Conservation (phyloP, 2,888 invertebrate genomes). For the Leucoptera coffeella region DNA sequence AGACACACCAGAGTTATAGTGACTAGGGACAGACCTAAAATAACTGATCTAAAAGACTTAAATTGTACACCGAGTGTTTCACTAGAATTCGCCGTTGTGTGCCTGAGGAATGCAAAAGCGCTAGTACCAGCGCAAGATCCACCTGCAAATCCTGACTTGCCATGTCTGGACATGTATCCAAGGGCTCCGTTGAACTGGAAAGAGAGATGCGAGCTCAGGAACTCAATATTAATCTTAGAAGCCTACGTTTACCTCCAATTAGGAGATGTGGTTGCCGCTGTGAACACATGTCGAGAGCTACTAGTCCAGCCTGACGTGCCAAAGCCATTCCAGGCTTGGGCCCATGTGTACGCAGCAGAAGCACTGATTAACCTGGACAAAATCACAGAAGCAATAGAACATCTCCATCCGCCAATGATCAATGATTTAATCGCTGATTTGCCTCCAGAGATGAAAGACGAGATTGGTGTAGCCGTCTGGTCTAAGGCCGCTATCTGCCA, state of each 20-base stretch:
- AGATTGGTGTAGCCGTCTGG: slow-evolving; percentile 44
- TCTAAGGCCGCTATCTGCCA: slow-evolving; percentile 48
- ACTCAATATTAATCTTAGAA: slow-evolving; percentile 68
- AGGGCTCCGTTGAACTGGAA: slow-evolving; percentile 58
- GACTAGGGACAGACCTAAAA: slow-evolving; percentile 25
- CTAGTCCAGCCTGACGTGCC: slow-evolving; percentile 60
- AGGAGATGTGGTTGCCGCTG: slow-evolving; percentile 74
- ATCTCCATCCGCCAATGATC: slow-evolving; percentile 73
- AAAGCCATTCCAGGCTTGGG: slow-evolving; percentile 62
- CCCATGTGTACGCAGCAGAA: slow-evolving; percentile 86
- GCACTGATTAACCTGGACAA: slow-evolving; percentile 76
- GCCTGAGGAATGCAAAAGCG: slow-evolving; percentile 76
- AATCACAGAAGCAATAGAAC: slow-evolving; percentile 76
- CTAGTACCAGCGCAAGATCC: slow-evolving; percentile 58
- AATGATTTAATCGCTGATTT: slow-evolving; percentile 39
- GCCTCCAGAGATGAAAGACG: slow-evolving; percentile 34
- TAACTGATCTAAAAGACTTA: slow-evolving; percentile 21
- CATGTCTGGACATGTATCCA: slow-evolving; percentile 47
- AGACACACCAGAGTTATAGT: slow-evolving; percentile 33
- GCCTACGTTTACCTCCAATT: slow-evolving; percentile 81
- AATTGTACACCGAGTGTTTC: slow-evolving; percentile 67
- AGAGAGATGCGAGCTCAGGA: slow-evolving; percentile 54
- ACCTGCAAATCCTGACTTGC: slow-evolving; percentile 19
- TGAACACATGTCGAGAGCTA: slow-evolving; percentile 71
- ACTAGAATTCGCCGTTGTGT: slow-evolving; percentile 83